A percentile compares a stretch with the other conserved stretches of the same genome.
phyloP scores from a whole-genome alignment of 1,140 invertebrate species.

The Conus betulinus region DNA sequence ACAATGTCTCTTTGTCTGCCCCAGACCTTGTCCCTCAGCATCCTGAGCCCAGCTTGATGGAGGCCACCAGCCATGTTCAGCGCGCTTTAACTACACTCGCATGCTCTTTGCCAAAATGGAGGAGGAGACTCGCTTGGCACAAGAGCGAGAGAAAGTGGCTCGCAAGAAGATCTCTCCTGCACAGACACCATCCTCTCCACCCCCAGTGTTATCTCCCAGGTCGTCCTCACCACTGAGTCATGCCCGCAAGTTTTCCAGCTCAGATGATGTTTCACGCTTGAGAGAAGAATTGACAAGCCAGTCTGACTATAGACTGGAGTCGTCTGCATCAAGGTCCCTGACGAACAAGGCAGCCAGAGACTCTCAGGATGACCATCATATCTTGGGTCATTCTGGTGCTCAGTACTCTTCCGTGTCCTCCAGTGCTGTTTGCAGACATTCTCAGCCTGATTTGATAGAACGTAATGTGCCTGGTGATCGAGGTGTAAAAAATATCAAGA shows the following conservation, averaged over 20 bases:
- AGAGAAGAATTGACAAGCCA: background rate
- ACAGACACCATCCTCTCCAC: conserved; percentile 39
- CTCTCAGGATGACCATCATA: background rate
- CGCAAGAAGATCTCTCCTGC: conserved; percentile 76
- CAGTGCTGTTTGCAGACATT: background rate
- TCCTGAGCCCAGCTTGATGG: conserved; percentile 44
- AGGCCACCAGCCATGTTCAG: conserved; percentile 66
- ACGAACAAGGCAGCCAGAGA: conserved; percentile 5
- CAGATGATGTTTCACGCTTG: conserved; percentile 28
- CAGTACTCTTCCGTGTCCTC: conserved; percentile 18
- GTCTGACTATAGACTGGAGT: background rate
- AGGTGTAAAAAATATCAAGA: conserved; percentile 38
- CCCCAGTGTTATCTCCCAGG: conserved; percentile 54
- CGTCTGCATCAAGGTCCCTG: background rate
- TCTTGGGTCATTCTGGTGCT: conserved; percentile 5
- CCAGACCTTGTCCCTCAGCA: conserved; percentile 32
- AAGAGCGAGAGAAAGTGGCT: conserved; percentile 64
- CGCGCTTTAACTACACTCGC: conserved; percentile 91
- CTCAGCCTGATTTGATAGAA: conserved; percentile 32
- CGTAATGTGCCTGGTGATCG: conserved; percentile 31
- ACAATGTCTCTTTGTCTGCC: conserved; percentile 8
- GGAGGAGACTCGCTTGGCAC: conserved; percentile 63
- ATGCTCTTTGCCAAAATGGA: conserved; percentile 95
- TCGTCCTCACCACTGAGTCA: background rate
- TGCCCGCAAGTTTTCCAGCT: conserved; percentile 25